phyloP scores from a whole-genome alignment of 2,888 invertebrate genomes.

The Cantharis lateralis region DNA sequence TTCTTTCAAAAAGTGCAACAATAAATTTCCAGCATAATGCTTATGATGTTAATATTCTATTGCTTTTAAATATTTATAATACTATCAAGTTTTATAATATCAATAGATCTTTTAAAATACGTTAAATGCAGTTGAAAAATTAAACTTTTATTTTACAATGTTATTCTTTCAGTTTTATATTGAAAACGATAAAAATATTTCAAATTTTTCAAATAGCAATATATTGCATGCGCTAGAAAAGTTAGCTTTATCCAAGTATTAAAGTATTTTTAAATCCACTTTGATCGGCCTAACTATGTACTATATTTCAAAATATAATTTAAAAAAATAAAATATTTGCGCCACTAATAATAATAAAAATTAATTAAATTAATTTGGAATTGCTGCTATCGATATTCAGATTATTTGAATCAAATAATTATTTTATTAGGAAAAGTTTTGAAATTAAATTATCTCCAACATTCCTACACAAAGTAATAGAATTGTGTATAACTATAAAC shows the following conservation, averaged over 20 bases:
- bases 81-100: neutral
- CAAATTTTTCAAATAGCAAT: neutral
- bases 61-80: neutral
- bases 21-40: neutral
- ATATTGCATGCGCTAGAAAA: neutral
- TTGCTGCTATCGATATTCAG: neutral
- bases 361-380: no score
- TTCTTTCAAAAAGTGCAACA: neutral
- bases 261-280: neutral
- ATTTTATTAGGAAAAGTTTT: neutral
- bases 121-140: neutral
- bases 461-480: neutral
- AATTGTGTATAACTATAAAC: conserved; percentile 2
- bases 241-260: neutral
- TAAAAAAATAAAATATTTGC: no score
- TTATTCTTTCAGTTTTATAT: neutral
- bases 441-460: neutral
- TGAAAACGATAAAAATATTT: neutral
- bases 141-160: neutral
- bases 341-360: no score
- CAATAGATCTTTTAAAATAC: neutral
- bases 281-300: neutral
- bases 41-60: neutral
- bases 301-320: no score
- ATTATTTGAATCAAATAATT: neutral